Percentiles rank a stretch among this genome's conserved stretches.
phyloP scores from a whole-genome alignment of 2,797 vertebrate genomes.

The Aphelocoma californica region DNA sequence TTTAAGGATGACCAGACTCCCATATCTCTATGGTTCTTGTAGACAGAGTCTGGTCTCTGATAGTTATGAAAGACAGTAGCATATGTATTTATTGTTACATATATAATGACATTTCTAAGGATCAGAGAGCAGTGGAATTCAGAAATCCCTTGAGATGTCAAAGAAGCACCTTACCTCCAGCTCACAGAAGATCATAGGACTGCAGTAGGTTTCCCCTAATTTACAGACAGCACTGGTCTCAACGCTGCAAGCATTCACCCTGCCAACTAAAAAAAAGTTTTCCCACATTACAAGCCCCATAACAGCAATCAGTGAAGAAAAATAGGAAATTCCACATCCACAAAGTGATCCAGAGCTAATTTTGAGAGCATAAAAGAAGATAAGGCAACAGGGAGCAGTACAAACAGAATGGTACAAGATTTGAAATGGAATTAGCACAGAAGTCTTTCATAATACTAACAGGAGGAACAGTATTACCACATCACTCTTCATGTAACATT shows the following conservation, averaged over 20 bases:
- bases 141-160: background rate
- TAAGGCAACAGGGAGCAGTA: background rate
- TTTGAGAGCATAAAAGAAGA: background rate
- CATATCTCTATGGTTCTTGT: background rate
- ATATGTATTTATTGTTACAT: background rate
- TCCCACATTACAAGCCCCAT: background rate
- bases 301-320: background rate
- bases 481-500: background rate
- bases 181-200: slow-evolving; percentile 86
- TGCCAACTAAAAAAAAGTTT: slow-evolving; percentile 61
- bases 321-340: background rate
- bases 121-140: background rate
- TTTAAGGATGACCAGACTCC: background rate
- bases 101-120: background rate
- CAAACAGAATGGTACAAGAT: background rate
- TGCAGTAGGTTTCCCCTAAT: slow-evolving; percentile 80
- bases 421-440: background rate
- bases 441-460: background rate
- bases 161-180: slow-evolving; percentile 67
- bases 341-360: background rate
- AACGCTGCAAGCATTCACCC: slow-evolving; percentile 58
- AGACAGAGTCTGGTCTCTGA: background rate
- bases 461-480: background rate
- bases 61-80: background rate
- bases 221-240: slow-evolving; percentile 73